Base-by-base conservation (phyloP, 1,140 invertebrate species). In the Dreissena rostriformis region DNA sequence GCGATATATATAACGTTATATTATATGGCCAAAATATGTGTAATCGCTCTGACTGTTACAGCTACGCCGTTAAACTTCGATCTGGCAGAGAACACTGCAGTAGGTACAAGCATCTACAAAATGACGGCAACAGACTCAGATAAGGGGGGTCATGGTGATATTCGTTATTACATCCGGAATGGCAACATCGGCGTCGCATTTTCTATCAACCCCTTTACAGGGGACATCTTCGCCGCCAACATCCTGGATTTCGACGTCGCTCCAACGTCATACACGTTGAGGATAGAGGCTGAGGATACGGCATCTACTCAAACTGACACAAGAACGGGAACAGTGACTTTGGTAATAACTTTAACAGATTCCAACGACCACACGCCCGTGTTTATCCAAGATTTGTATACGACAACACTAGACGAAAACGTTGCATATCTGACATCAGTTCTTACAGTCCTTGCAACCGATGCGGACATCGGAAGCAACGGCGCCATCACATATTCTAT, bases 341-440 rank as follows among this genome's bases (percentile, higher is more conserved):
- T 91, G 22, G 82, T 79, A 12, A 76, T 93, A 11, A 55, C 61
- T n/a, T 52, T 92, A 12, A 71, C 66, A 96, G 98, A 99, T 92
- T 94, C 98, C 22, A 99, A 99, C 92, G 98, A 99, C 94, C 76
- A 88, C 81, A 85, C 78, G 28, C 90, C 90, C 17, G 71, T 76
- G 0, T 87, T 88, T 75, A 57, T 84, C 11, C 76, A 26, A 28
- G 63, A 83, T n/a, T 65, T 72, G 57, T 53, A 72, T 15, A 83
- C 72, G 57, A 81, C 80, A 5, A 79, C 71, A 11, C 49, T 88
- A 1, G 57, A 70, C 49, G 87, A 88, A 68, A 85, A 86, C 39
- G 82, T 78, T 19, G 26, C 22, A 17, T 55, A 24, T 4, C 67
- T 75, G 0, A 55, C 73, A 22, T 19, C 65, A 14, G 77, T 86